Evolutionary conservation across 2,113 vertebrate genomes (phyloP).

Genomic region (Platysternon megacephalum): DNA sequence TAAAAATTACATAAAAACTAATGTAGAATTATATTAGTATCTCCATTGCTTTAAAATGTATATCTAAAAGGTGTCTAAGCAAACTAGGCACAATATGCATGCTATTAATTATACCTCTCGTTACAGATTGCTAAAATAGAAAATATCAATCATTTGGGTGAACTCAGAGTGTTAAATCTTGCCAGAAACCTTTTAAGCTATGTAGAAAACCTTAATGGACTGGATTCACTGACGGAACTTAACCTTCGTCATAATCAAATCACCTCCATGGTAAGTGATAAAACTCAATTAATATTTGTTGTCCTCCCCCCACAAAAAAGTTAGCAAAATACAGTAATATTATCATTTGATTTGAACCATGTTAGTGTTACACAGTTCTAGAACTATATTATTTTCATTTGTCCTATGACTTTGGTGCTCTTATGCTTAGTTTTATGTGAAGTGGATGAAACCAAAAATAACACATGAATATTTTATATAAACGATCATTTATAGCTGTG

Average conservation of each 20-base stretch:
- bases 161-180: slow-evolving; percentile 92
- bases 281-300: neutral
- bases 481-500: neutral
- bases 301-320: neutral
- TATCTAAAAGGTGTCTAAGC: neutral
- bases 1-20: neutral
- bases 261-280: slow-evolving; percentile 86
- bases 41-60: fast-evolving
- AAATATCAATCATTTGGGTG: slow-evolving; percentile 86
- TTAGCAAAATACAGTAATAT: neutral
- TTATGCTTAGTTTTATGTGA: neutral
- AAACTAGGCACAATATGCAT: neutral
- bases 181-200: slow-evolving; percentile 88
- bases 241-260: slow-evolving; percentile 92
- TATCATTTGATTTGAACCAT: neutral
- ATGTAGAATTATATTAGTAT: neutral
- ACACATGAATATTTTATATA: neutral
- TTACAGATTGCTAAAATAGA: slow-evolving; percentile 90
- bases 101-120: slow-evolving; percentile 11
- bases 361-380: neutral
- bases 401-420: neutral
- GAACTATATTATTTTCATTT: fast-evolving
- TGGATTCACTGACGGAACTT: slow-evolving; percentile 90
- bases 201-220: slow-evolving; percentile 88
- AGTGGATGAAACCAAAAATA: neutral